Evolutionary conservation across 2,888 invertebrate species (phyloP).

Genomic region (Ophonus ardosiacus): DNA sequence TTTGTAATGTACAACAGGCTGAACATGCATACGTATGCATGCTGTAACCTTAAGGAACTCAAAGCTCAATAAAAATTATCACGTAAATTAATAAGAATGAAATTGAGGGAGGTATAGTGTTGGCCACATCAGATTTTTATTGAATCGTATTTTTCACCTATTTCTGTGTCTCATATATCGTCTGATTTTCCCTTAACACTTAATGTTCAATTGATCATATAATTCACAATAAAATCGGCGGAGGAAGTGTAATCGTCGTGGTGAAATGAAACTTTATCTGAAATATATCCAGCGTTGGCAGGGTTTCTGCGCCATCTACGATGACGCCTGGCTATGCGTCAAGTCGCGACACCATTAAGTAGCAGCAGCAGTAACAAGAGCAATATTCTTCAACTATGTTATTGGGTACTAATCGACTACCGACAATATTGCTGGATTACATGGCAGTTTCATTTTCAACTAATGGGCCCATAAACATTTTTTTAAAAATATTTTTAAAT

Average conservation of each 20-base stretch:
- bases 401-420: background rate
- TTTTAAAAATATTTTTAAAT: too few species aligned
- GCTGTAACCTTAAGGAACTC: too few species aligned
- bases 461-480: too few species aligned
- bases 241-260: background rate
- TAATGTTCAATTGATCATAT: constrained; percentile 56
- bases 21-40: too few species aligned
- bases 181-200: constrained; percentile 14
- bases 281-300: constrained; percentile 26
- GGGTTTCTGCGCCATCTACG: constrained; percentile 42
- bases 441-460: background rate
- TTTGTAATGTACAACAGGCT: too few species aligned
- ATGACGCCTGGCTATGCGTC: background rate
- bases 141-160: background rate
- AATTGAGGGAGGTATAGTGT: too few species aligned
- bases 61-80: too few species aligned
- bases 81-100: too few species aligned
- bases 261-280: constrained; percentile 53
- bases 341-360: constrained; percentile 38
- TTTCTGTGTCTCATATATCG: background rate
- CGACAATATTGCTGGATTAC: constrained; percentile 16
- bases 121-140: too few species aligned
- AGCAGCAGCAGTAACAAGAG: constrained; percentile 37
- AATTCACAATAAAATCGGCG: constrained; percentile 51
- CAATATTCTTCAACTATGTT: constrained; percentile 43